Percentiles rank a stretch among this genome's conserved stretches.
Conservation (phyloP, 2,888 invertebrate species). For the Tiphia femorata region DNA sequence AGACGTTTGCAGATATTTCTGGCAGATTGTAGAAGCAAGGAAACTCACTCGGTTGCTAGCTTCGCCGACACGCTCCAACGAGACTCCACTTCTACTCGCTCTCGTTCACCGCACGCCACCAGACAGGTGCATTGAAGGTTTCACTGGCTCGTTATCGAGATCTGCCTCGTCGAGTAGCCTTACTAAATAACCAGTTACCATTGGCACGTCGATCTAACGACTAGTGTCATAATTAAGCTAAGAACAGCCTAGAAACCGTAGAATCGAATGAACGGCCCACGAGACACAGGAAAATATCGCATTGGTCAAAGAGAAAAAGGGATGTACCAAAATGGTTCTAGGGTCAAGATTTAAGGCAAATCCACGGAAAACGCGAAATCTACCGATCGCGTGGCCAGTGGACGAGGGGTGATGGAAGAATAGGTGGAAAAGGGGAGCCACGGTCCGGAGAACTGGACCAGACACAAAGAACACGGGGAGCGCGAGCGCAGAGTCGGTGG, state of each 20-base stretch:
- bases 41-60: too few relatives aligned
- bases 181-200: too few relatives aligned
- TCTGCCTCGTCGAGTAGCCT: too few relatives aligned
- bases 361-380: constrained; percentile 10
- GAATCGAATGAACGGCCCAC: too few relatives aligned
- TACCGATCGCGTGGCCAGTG: background rate
- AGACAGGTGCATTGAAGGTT: too few relatives aligned
- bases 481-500: constrained; percentile 49
- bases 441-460: constrained; percentile 18
- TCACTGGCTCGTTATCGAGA: too few relatives aligned
- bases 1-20: constrained; percentile 25
- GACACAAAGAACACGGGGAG: constrained; percentile 46
- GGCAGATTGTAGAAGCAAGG: constrained; percentile 30
- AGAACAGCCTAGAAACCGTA: too few relatives aligned
- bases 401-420: constrained; percentile 4
- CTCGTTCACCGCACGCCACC: too few relatives aligned
- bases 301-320: too few relatives aligned
- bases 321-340: constrained; percentile 11
- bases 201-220: too few relatives aligned
- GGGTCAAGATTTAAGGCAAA: constrained; percentile 16
- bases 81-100: background rate
- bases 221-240: too few relatives aligned
- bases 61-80: constrained; percentile 14
- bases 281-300: background rate
- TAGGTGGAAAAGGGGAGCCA: constrained; percentile 11